Evolutionary conservation across 2,888 invertebrate genomes (phyloP).

Genomic region (Germaria angustata): DNA sequence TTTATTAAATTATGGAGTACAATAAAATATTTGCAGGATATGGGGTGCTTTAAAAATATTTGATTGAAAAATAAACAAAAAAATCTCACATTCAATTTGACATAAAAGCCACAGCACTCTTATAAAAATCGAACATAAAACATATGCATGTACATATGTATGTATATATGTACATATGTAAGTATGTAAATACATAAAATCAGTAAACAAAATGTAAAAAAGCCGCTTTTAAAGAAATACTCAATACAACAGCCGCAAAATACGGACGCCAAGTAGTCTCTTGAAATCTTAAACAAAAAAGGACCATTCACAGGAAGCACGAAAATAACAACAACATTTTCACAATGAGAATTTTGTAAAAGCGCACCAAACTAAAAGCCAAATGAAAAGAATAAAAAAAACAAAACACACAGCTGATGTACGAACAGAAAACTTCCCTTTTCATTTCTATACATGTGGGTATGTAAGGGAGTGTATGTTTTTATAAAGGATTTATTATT

Average conservation of each 20-base stretch:
- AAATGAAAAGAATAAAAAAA: neutral
- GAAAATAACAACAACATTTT: conserved; percentile 8
- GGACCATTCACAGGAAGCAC: conserved; percentile 19
- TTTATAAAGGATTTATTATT: conserved; percentile 22
- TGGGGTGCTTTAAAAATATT: neutral
- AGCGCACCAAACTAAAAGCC: conserved; percentile 12
- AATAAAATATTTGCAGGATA: no score
- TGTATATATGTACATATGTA: neutral
- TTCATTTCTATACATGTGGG: neutral
- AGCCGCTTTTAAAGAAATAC: conserved; percentile 18
- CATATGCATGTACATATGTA: neutral
- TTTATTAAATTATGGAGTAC: no score
- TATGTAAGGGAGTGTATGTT: neutral
- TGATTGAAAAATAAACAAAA: neutral
- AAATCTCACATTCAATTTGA: neutral
- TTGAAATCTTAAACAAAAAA: conserved; percentile 47
- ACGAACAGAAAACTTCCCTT: conserved; percentile 20
- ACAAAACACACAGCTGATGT: conserved; percentile 57
- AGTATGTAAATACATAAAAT: neutral
- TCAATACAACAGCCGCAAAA: conserved; percentile 2
- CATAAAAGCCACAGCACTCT: neutral
- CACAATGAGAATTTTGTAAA: conserved; percentile 42
- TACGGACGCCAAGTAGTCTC: conserved; percentile 60
- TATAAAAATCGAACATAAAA: neutral
- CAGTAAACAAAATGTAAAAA: conserved; percentile 19